Base-by-base conservation (phyloP, 1,140 invertebrate genomes). In the Bombyx mandarina region DNA sequence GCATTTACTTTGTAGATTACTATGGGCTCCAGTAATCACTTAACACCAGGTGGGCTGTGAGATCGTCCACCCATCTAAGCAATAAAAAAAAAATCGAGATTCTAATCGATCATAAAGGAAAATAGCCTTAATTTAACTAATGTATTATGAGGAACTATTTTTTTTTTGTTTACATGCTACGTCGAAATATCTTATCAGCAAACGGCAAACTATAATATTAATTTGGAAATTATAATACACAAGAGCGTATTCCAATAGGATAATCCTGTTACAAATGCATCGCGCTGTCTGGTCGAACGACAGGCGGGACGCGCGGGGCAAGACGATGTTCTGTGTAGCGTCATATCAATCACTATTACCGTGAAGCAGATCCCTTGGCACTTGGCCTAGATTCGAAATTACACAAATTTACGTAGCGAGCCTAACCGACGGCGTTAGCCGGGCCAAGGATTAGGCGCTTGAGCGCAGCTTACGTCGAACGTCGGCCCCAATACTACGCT, bases 281-380 rank as follows among this genome's bases (percentile, higher is more conserved):
- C 69, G 66, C 46, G 60, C 54, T 72, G 71, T 71, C 69, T 65
- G 57, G 54, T 57, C 58, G 67, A 69, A 61, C 71, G 75, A 82
- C 78, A 76, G 62, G 63, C 52, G 57, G 54, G 65, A 55, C 52
- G 65, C 64, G 62, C 73, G 57, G 60, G 66, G 72, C 59, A 69
- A 63, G 73, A 71, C 71, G 64, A 58, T 75, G 66, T 66, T 75
- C 68, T 65, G 67, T 75, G 66, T 68, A 81, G 66, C 76, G 73
- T 84, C 75, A 79, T 86, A 86, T 86, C 83, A 86, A 86, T 86
- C 83, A 84, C 79, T 68, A 86, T 86, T 84, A 71, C 76, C 75
- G 73, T 73, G 73, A 77, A 76, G 73, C 75, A 74, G 72, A 80
- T 84, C 81, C 79, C 81, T 80, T 82, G 83, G 80, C 75, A 86